Evolutionary conservation across 1,140 invertebrate genomes (phyloP).

Genomic region (Drosophila gunungcola): DNA sequence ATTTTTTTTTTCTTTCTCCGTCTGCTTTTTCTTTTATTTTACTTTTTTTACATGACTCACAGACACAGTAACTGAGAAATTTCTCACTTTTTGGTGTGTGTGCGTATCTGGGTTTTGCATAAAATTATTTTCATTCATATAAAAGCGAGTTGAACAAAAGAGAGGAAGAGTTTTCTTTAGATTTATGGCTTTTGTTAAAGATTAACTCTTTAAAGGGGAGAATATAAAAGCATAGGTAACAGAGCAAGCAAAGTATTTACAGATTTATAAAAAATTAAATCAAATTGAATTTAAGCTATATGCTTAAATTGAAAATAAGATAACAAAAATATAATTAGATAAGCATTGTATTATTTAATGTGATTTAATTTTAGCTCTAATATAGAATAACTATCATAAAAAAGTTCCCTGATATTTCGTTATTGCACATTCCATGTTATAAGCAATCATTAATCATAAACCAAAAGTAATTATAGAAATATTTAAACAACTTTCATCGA

Average conservation of each 20-base stretch:
- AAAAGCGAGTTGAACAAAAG: slow-evolving; percentile 21
- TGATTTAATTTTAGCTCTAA: no score
- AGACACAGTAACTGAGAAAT: slow-evolving; percentile 35
- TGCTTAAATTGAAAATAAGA: no score
- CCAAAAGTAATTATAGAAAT: slow-evolving; percentile 17
- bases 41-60: slow-evolving; percentile 69
- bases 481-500: slow-evolving; percentile 27
- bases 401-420: background rate
- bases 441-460: background rate
- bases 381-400: background rate
- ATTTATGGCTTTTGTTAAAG: slow-evolving; percentile 8
- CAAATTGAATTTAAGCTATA: no score
- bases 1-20: slow-evolving; percentile 48
- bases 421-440: no score
- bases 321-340: no score
- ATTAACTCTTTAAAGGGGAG: slow-evolving; percentile 4
- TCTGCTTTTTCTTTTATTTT: slow-evolving; percentile 63
- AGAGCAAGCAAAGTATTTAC: no score
- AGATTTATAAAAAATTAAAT: no score
- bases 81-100: slow-evolving; percentile 24
- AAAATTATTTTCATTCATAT: slow-evolving; percentile 76
- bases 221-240: background rate
- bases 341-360: no score
- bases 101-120: slow-evolving; percentile 62
- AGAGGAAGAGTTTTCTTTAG: slow-evolving; percentile 28